These are phyloP conservation scores for Nothobranchius kuhntae DNA, from an alignment of 2,113 vertebrate genomes.

Conservation along the genomic window DNA sequence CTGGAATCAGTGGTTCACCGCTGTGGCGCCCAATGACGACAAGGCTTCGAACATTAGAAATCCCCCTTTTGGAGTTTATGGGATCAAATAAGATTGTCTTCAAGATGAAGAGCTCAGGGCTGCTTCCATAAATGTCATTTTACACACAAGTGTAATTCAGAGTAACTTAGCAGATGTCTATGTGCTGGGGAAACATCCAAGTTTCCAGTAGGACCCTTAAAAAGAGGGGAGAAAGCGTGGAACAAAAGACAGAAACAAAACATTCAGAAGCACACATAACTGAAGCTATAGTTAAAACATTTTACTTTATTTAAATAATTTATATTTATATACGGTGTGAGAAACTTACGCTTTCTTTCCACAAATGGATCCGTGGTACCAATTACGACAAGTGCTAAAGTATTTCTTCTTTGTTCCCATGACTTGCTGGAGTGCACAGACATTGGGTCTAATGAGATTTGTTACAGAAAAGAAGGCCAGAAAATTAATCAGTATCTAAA, in stretches of 20 bases:
- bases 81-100: conserved; percentile 18
- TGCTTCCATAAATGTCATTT: conserved; percentile 47
- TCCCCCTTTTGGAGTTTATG: conserved; percentile 22
- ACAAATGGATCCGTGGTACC: conserved; percentile 94
- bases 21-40: conserved; percentile 31
- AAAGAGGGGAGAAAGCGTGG: neutral
- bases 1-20: conserved; percentile 66
- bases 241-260: conserved; percentile 9
- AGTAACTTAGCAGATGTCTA: conserved; percentile 65
- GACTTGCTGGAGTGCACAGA: conserved; percentile 96
- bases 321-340: conserved; percentile 1
- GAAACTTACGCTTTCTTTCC: conserved; percentile 94
- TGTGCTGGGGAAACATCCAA: conserved; percentile 47
- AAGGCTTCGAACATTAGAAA: conserved; percentile 11
- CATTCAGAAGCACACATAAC: neutral
- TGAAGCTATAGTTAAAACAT: neutral
- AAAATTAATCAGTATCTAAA: conserved; percentile 14
- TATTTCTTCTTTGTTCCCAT: conserved; percentile 97
- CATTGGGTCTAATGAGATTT: conserved; percentile 84
- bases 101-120: conserved; percentile 19
- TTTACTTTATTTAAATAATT: neutral
- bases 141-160: conserved; percentile 4
- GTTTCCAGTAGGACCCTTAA: conserved; percentile 34
- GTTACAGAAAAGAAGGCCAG: conserved; percentile 11
- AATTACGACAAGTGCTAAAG: conserved; percentile 96